Conservation (phyloP, 2,113 vertebrate species). For the Rostratula benghalensis region DNA sequence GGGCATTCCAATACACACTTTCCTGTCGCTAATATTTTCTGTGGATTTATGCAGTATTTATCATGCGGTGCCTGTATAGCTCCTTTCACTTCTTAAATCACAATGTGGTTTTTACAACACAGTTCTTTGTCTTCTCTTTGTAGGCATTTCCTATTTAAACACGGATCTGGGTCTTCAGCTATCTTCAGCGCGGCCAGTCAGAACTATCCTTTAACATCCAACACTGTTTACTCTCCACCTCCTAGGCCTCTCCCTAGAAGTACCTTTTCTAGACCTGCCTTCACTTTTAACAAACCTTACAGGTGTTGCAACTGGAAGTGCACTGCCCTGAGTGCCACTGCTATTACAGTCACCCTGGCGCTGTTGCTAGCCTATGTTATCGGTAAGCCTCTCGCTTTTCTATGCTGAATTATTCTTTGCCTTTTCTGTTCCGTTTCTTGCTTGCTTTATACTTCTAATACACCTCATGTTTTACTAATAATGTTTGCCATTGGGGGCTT, state of each 20-base stretch:
- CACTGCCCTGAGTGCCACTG: slow-evolving; percentile 92
- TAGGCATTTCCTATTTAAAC: slow-evolving; percentile 98
- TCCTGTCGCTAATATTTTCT: not conserved
- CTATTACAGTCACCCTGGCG: slow-evolving; percentile 90
- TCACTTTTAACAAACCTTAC: slow-evolving; percentile 97
- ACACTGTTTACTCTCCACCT: slow-evolving; percentile 94
- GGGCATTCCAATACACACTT: not conserved
- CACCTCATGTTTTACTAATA: not conserved
- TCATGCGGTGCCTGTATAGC: not conserved
- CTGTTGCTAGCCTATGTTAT: slow-evolving; percentile 93
- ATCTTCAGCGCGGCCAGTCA: slow-evolving; percentile 94
- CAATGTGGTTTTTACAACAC: slow-evolving; percentile 31
- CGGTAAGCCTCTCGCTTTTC: slow-evolving; percentile 80
- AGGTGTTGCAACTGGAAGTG: slow-evolving; percentile 98
- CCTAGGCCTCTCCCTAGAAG: slow-evolving; percentile 92
- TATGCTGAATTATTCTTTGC: not conserved
- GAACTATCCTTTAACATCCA: slow-evolving; percentile 94
- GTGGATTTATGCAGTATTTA: not conserved
- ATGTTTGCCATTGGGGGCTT: not conserved
- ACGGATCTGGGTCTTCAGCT: slow-evolving; percentile 92
- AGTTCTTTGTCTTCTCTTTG: slow-evolving; percentile 58
- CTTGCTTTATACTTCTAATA: not conserved
- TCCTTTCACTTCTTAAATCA: not conserved
- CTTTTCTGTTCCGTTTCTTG: slow-evolving; percentile 15
- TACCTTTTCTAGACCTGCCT: slow-evolving; percentile 93